Base-by-base conservation (phyloP, 1,140 invertebrate genomes). In the Macrobrachium nipponense region DNA sequence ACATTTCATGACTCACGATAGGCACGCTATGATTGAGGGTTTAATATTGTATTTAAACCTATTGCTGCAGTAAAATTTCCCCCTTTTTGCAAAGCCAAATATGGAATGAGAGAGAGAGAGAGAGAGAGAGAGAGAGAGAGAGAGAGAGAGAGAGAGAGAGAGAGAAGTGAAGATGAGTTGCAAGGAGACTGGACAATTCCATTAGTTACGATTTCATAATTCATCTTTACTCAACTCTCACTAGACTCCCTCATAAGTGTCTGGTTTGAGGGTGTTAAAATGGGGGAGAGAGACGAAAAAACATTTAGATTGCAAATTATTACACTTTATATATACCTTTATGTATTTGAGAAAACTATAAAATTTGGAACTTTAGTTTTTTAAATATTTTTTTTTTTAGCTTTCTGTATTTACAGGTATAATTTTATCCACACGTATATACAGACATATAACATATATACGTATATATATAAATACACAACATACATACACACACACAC, bases 81-180 rank as follows among this genome's bases (percentile, higher is more conserved):
- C 51, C 51, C 51, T 51, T 51, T 51, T 51, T 51, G 51, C 12
- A 60, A 60, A 20, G 44, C 12, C 51, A 60, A 5, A 6, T 14
- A 78, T 23, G 43, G 77, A 62, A 62, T 27, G 27, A 43, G 77
- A 79, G 44, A 18, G n/a, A 78, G 51, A 23, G 15, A 60, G 76
- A 14, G 27, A 58, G 51, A 60, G 51, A 59, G 23, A 79, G 59
- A 23, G 17, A 59, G 76, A 77, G 58, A 58, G 18, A 36, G 23
- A 77, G 20, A 18, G 51, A 59, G 23, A 73, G 43, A 18, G 23
- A n/a, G 75, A 77, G 43, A 77, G 43, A 44, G 59, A 20, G n/a
- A 27, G 27, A 14, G 15, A 76, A 4, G 0, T n/a, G 5, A 44
- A 51, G 44, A 58, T 8, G 23, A 59, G 12, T 6, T 14, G n/a